A percentile compares a stretch with the other conserved stretches of the same genome.
Conservation (phyloP, 1,140 invertebrate genomes). For the Drosophila jambulina region DNA sequence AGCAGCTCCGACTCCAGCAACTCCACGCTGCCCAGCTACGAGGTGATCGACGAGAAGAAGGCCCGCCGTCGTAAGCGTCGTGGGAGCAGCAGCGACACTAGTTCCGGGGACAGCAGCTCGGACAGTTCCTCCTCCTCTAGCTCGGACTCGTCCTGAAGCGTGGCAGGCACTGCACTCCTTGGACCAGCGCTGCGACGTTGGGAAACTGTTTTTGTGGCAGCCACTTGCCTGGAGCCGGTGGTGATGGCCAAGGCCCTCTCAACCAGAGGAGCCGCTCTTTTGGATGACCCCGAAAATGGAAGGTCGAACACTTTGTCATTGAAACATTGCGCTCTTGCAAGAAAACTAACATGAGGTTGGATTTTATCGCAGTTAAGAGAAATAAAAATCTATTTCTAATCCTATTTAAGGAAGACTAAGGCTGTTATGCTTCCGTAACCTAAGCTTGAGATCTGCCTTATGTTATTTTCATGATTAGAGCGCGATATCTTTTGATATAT, state of each 20-base stretch:
- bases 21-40: conserved; percentile 81
- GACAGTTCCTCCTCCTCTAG: conserved; percentile 63
- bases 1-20: conserved; percentile 74
- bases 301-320: conserved; percentile 25
- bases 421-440: background rate
- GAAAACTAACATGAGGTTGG: background rate
- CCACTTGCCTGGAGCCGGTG: conserved; percentile 18
- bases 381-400: background rate
- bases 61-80: conserved; percentile 56
- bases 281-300: conserved; percentile 26
- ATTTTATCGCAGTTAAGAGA: background rate
- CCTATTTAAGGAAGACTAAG: background rate
- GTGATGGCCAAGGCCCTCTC: conserved; percentile 28
- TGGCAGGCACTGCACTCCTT: conserved; percentile 17
- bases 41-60: conserved; percentile 83
- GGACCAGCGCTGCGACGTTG: conserved; percentile 50
- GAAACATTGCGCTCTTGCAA: background rate
- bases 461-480: conserved; percentile 5
- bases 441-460: background rate
- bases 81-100: conserved; percentile 59
- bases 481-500: conserved; percentile 71
- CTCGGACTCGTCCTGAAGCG: conserved; percentile 67
- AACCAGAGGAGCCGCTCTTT: conserved; percentile 23
- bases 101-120: conserved; percentile 67
- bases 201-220: conserved; percentile 54